Evolutionary conservation across 2,888 invertebrate species (phyloP).

Genomic region (Drosophila atripex): DNA sequence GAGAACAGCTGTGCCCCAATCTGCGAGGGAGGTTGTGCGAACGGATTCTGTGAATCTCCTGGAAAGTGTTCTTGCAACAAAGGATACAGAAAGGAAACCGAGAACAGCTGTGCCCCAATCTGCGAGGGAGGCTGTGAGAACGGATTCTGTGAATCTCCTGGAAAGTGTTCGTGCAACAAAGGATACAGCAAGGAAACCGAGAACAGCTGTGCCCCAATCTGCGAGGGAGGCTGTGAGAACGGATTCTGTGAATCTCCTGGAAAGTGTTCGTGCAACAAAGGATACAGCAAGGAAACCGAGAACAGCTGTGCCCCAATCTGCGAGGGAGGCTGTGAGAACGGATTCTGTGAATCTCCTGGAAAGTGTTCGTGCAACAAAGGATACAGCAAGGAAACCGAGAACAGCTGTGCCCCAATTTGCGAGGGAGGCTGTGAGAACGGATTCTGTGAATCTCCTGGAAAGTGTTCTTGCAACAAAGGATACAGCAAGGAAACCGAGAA

Average conservation of each 20-base stretch:
- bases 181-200: slow-evolving; percentile 13
- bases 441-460: slow-evolving; percentile 3
- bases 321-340: slow-evolving; percentile 30
- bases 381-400: slow-evolving; percentile 1
- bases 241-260: slow-evolving; percentile 35
- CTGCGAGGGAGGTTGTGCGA: slow-evolving; percentile 5
- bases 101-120: slow-evolving; percentile 12
- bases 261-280: slow-evolving; percentile 23
- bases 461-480: slow-evolving; percentile 11
- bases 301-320: slow-evolving; percentile 28
- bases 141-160: slow-evolving; percentile 35
- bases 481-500: background rate
- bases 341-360: slow-evolving; percentile 32
- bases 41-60: slow-evolving; percentile 22
- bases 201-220: slow-evolving; percentile 21
- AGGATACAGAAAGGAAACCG: background rate
- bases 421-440: slow-evolving; percentile 2
- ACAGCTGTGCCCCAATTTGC: background rate
- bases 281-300: background rate
- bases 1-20: slow-evolving; percentile 1
- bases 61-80: slow-evolving; percentile 29
- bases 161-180: slow-evolving; percentile 25
- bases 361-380: slow-evolving; percentile 41
- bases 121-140: slow-evolving; percentile 21
- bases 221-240: slow-evolving; percentile 21